Percentiles rank a stretch among this genome's conserved stretches.
Conservation (phyloP, 1,140 invertebrate genomes). For the Sipha flava region DNA sequence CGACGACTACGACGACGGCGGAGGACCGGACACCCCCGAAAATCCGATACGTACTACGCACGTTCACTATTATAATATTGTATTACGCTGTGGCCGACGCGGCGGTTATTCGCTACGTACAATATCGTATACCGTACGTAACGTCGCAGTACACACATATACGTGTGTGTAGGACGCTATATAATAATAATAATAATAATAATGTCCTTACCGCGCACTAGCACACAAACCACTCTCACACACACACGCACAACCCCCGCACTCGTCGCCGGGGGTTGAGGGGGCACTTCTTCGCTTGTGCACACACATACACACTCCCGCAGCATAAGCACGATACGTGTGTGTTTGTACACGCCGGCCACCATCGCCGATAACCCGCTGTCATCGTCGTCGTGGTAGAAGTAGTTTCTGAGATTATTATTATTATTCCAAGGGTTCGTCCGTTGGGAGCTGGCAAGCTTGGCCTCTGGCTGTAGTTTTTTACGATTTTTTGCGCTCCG, state of each 20-base stretch:
- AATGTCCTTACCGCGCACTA: not conserved
- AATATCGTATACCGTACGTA: not conserved
- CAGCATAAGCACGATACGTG: too few species aligned
- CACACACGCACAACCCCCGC: not conserved
- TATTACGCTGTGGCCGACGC: not conserved
- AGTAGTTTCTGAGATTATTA: too few species aligned
- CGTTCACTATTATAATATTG: slow-evolving; percentile 10
- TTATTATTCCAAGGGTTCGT: too few species aligned
- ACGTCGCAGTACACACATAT: not conserved
- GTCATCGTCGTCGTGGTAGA: too few species aligned
- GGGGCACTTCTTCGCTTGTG: not conserved
- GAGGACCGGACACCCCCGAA: slow-evolving; percentile 17
- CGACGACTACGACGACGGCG: not conserved
- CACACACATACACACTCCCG: not conserved
- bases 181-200: not conserved
- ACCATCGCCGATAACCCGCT: too few species aligned
- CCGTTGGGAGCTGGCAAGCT: too few species aligned
- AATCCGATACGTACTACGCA: slow-evolving; percentile 4
- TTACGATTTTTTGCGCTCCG: too few species aligned
- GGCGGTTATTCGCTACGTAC: not conserved
- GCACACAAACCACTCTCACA: not conserved
- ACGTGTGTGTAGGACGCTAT: not conserved
- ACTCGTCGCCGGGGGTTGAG: not conserved
- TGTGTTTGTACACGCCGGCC: too few species aligned
- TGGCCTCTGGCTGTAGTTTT: too few species aligned